Conservation (phyloP, 2,888 invertebrate species). For the Mermis nigrescens region DNA sequence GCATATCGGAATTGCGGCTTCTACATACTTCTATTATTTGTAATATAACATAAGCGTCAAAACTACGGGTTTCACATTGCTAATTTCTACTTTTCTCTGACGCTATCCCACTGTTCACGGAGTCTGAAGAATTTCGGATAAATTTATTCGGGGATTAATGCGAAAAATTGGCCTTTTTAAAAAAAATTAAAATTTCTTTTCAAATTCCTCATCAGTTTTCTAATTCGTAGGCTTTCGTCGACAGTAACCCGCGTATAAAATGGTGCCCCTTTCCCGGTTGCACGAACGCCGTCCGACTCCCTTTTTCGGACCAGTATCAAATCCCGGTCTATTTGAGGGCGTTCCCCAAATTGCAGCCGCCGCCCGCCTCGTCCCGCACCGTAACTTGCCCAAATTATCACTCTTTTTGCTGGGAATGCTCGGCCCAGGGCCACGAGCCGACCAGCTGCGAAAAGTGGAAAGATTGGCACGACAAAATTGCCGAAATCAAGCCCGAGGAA, state of each 20-base stretch:
- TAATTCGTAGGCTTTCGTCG: constrained; percentile 52
- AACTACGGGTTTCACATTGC: no score
- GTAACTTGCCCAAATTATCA: constrained; percentile 52
- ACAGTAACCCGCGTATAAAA: constrained; percentile 49
- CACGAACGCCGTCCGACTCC: constrained; percentile 46
- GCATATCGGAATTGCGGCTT: no score
- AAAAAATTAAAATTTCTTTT: neutral
- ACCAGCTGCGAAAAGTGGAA: constrained; percentile 47
- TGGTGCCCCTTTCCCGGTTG: constrained; percentile 52
- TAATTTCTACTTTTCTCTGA: no score
- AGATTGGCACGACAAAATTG: constrained; percentile 44
- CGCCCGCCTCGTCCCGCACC: constrained; percentile 41
- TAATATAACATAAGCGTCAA: no score
- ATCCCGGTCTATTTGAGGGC: constrained; percentile 12
- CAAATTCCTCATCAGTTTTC: neutral
- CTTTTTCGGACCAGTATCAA: constrained; percentile 34
- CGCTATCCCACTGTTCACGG: no score
- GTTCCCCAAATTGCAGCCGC: constrained; percentile 19
- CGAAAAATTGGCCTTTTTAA: no score
- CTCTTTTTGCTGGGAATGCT: constrained; percentile 46
- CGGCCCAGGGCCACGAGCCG: constrained; percentile 41
- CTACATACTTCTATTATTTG: no score
- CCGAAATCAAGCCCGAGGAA: constrained; percentile 47
- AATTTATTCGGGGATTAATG: no score
- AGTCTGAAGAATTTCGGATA: no score